A percentile compares a stretch with the other conserved stretches of the same genome.
Evolutionary conservation across 2,797 vertebrate species (phyloP).

Genomic region (Phoebastria nigripes): DNA sequence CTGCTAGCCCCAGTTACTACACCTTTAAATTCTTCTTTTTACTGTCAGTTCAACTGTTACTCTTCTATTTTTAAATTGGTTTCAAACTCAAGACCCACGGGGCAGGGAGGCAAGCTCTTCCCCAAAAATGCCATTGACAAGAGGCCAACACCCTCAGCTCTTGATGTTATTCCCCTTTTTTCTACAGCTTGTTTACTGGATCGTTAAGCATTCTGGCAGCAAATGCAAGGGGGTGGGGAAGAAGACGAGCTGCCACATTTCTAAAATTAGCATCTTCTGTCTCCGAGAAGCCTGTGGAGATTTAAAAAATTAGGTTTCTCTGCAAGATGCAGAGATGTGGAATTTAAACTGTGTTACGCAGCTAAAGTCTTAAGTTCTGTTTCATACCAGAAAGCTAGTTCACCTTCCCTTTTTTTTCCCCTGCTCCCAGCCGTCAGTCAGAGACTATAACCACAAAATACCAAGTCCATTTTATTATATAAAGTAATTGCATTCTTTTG

Average conservation of each 20-base stretch:
- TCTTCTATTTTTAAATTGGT: slow-evolving; percentile 10
- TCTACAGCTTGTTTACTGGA: slow-evolving; percentile 53
- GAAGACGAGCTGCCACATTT: slow-evolving; percentile 54
- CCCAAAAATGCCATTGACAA: neutral
- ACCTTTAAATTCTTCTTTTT: slow-evolving; percentile 17
- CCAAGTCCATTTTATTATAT: neutral
- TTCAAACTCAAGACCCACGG: neutral
- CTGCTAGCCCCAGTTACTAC: neutral
- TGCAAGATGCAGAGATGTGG: slow-evolving; percentile 26
- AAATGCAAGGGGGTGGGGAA: slow-evolving; percentile 54
- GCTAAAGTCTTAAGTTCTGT: neutral
- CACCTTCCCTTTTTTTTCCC: neutral
- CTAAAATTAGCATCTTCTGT: slow-evolving; percentile 70
- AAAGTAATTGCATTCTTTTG: neutral
- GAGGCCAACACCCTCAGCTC: neutral
- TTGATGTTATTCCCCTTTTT: neutral
- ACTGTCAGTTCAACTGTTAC: neutral
- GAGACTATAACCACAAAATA: neutral
- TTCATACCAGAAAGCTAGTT: neutral
- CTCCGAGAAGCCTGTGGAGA: slow-evolving; percentile 60
- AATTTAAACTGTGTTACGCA: neutral
- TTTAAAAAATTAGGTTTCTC: slow-evolving; percentile 61
- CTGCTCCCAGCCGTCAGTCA: neutral
- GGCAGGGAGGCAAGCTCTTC: neutral
- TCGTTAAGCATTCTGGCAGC: slow-evolving; percentile 61